These are phyloP conservation scores for Drosophila varians DNA, from an alignment of 1,140 invertebrate species.

Conservation along the genomic window DNA sequence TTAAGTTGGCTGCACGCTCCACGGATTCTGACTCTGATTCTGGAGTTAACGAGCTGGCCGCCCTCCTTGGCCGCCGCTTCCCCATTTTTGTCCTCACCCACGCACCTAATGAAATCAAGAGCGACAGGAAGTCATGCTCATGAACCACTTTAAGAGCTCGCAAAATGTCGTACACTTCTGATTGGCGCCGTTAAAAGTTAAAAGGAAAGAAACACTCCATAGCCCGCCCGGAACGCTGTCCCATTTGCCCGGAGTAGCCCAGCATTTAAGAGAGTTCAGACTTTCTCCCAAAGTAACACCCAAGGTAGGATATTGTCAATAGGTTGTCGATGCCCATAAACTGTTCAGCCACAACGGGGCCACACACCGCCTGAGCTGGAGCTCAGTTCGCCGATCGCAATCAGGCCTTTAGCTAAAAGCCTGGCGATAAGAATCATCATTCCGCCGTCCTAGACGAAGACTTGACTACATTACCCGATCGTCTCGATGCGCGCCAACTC, in stretches of 20 bases:
- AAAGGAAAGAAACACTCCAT: neutral
- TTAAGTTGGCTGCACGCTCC: constrained; percentile 70
- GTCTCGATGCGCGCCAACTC: constrained; percentile 13
- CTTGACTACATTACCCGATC: constrained; percentile 43
- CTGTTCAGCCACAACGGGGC: constrained; percentile 42
- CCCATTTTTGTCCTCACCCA: constrained; percentile 17
- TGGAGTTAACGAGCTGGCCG: constrained; percentile 14
- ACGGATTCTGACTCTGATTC: constrained; percentile 11
- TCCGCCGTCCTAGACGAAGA: constrained; percentile 57
- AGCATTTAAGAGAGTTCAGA: constrained; percentile 44
- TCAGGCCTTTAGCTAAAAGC: constrained; percentile 69
- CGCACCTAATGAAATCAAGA: constrained; percentile 60
- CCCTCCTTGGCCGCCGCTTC: neutral
- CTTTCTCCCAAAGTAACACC: constrained; percentile 73
- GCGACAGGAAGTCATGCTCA: constrained; percentile 61
- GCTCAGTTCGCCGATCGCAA: constrained; percentile 34
- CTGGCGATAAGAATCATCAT: constrained; percentile 64
- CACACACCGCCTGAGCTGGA: constrained; percentile 46
- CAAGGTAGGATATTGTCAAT: constrained; percentile 77
- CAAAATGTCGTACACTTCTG: constrained; percentile 55
- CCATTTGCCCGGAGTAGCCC: constrained; percentile 51
- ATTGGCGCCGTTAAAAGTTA: constrained; percentile 43
- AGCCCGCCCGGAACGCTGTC: constrained; percentile 21
- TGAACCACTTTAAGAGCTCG: constrained; percentile 13
- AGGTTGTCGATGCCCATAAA: constrained; percentile 50